phyloP scores from a whole-genome alignment of 2,888 invertebrate genomes.

The Agrotis ipsilon region DNA sequence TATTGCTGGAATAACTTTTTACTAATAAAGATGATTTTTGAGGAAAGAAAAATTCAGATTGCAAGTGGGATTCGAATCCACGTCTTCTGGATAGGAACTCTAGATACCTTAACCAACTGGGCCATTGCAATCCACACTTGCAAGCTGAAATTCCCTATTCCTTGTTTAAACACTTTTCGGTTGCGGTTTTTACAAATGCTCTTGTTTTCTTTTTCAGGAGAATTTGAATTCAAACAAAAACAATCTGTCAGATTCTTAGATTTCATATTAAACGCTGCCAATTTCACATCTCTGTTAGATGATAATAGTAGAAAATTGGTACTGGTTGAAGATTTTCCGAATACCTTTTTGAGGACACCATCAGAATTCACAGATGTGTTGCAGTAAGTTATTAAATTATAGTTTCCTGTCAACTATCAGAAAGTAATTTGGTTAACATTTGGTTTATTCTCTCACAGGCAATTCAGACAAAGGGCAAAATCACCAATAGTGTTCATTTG shows the following conservation, averaged over 20 bases:
- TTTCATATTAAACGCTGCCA: conserved; percentile 94
- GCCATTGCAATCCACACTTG: too few relatives aligned
- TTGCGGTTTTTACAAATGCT: too few relatives aligned
- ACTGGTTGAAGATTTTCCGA: conserved; percentile 96
- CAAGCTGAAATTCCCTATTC: too few relatives aligned
- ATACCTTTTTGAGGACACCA: conserved; percentile 93
- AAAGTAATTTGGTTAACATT: background rate
- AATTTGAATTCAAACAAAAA: conserved; percentile 87
- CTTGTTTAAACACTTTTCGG: too few relatives aligned
- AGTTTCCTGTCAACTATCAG: background rate
- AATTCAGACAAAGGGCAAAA: conserved; percentile 91
- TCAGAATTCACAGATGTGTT: conserved; percentile 92
- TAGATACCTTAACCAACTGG: too few relatives aligned
- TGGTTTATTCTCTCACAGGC: conserved; percentile 81
- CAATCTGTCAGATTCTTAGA: conserved; percentile 94
- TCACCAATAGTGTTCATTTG: conserved; percentile 94
- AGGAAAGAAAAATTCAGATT: too few relatives aligned
- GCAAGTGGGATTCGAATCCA: too few relatives aligned
- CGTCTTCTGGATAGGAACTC: too few relatives aligned
- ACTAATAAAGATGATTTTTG: too few relatives aligned
- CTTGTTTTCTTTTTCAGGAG: conserved; percentile 75
- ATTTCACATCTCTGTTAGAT: conserved; percentile 93
- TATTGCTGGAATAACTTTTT: background rate
- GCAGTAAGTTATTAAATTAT: conserved; percentile 89
- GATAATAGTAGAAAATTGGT: conserved; percentile 91